Evolutionary conservation across 2,797 vertebrate species (phyloP), one percentile per base, ranked within the genome.

Genomic region (Clamator glandarius): DNA sequence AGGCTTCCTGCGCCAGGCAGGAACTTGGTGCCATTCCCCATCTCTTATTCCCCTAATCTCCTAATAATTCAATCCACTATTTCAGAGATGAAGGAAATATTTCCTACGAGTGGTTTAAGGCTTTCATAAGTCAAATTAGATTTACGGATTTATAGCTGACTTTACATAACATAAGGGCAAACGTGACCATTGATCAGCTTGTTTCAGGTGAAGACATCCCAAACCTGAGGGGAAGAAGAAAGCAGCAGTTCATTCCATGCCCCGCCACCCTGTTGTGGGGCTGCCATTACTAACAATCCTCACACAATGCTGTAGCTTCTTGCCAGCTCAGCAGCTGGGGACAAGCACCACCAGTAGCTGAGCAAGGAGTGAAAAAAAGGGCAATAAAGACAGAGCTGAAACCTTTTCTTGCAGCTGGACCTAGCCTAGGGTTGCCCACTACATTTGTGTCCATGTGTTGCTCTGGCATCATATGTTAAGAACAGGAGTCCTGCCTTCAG

Each of bases 181-280:
- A 11, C 1, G 2, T 9, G 23, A 13, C 18, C 4, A 0, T 11
- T 24, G 31, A 50, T 41, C 25, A 3, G 16, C 19, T 35, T 1
- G 1, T 66, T n/a, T 54, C 23, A 41, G 42, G 46, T 42, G 24
- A 35, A 72, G 61, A 44, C 1, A 0, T 20, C 39, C 24, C 2
- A 10, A 44, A 19, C 36, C 2, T 1, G 1, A 36, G 11, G 10
- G 19, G 25, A 35, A 48, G 35, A 51, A 23, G 23, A 31, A 24
- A 42, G 50, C 24, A 8, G 1, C 9, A 20, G 28, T 6, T 63
- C 33, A 8, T 55, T 5, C 54, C 0, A 0, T 9, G 24, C 36
- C 36, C 19, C 41, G 3, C 24, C 0, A 1, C 41, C 26, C 41
- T 7, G 23, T 5, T 10, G 5, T 0, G 0, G 54, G 9, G 42